Conservation (phyloP, 1,140 invertebrate genomes). For the silkworm (Bombyx mori) region ASM3026992v2 NC_085108.1:7955001-7955500, state of each 20-base stretch:
- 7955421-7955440: constrained; percentile 51
- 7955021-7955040: constrained; percentile 3
- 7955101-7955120: constrained; percentile 31
- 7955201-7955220: constrained; percentile 35
- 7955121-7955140: constrained; percentile 51
- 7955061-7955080: constrained; percentile 15
- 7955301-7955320: constrained; percentile 55
- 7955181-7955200: constrained; percentile 34
- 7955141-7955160: constrained; percentile 45
- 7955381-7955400: constrained; percentile 21
- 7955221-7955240: constrained; percentile 37
- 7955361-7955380: constrained; percentile 22
- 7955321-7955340: constrained; percentile 27
- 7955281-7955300: constrained; percentile 19
- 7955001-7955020: constrained; percentile 21
- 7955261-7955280: constrained; percentile 39
- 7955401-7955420: constrained; percentile 52
- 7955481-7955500: constrained; percentile 27
- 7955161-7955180: constrained; percentile 45
- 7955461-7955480: constrained; percentile 22
- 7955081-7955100: constrained; percentile 27
- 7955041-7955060: not conserved
- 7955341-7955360: constrained; percentile 23
- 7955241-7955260: constrained; percentile 46
- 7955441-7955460: constrained; percentile 50